A percentile compares a stretch with the other conserved stretches of the same genome.
Conservation (phyloP, 2,888 invertebrate genomes). For the Epinotia bilunana region DNA sequence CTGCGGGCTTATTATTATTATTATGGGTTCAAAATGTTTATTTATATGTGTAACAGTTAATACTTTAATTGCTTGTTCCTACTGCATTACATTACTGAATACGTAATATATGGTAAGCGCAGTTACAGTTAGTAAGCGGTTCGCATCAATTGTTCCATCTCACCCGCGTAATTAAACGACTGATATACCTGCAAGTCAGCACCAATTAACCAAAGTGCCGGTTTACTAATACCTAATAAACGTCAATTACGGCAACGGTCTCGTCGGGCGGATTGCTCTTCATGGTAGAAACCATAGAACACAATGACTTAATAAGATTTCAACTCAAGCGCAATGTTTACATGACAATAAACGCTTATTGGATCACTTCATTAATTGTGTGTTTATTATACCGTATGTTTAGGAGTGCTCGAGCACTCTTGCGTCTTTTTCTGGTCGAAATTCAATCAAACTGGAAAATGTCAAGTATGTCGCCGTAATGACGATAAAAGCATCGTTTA, state of each 20-base stretch:
- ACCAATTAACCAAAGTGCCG: slow-evolving; percentile 29
- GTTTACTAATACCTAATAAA: slow-evolving; percentile 39
- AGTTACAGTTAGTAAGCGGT: not conserved
- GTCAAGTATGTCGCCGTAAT: not conserved
- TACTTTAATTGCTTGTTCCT: not conserved
- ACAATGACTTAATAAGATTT: slow-evolving; percentile 36
- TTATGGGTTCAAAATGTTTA: no score
- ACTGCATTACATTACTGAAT: not conserved
- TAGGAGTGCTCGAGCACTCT: not conserved
- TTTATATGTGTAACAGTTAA: not conserved
- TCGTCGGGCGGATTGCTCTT: slow-evolving; percentile 22
- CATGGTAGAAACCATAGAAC: slow-evolving; percentile 38
- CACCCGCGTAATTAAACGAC: slow-evolving; percentile 34
- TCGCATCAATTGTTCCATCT: slow-evolving; percentile 36
- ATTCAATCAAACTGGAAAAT: not conserved
- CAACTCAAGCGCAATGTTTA: slow-evolving; percentile 34
- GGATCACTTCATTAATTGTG: slow-evolving; percentile 7
- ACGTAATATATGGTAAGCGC: slow-evolving; percentile 18
- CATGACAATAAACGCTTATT: slow-evolving; percentile 22
- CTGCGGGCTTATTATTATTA: no score
- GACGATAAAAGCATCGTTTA: not conserved
- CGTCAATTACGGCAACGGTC: slow-evolving; percentile 37
- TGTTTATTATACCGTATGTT: not conserved
- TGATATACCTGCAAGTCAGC: slow-evolving; percentile 30
- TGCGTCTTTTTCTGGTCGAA: not conserved